Evolutionary conservation across 2,888 invertebrate species (phyloP), one percentile per base, ranked within the genome.

Genomic region (Liopterus haemorrhoidalis): DNA sequence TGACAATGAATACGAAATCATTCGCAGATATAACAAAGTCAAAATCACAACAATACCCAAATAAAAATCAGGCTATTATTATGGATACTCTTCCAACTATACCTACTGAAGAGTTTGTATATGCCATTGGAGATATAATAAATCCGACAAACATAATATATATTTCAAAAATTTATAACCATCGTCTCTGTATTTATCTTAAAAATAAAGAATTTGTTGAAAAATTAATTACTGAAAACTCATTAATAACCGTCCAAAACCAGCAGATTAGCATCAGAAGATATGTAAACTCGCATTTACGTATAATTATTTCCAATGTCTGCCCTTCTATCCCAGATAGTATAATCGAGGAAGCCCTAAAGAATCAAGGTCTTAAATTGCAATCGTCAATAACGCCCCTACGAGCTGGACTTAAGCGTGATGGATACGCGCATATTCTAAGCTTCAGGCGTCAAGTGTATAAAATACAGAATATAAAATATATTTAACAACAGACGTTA

Each of bases 161-260:
- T 19, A 44, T 39, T 2, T 53, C 50, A 0, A 24, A 38, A 36
- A 53, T 50, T 2, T 44, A 52, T 5, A 27, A 49, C 11, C 38
- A 39, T 16, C 16, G 52, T 27, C 37, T 52, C 2, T 52, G 52
- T 19, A 24, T 49, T 3, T 52, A 50, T 21, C 24, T 52, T 1
- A 16, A 28, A 2, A 46, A 18, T 11, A 40, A 49, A 32, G 12
- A 42, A 11, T 9, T 45, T 3, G 48, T 37, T 9, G 38, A 49
- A 0, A 36, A 45, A 16, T 22, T 49, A 2, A 35, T 43, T 1
- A 21, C 48, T n/a, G 18, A 5, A 8, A 36, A 51, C 6, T 21
- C 33, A 20, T 18, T 9, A 6, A 30, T 52, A 8, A 35, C 15
- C 9, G 18, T 25, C 30, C 11, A 50, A 43, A 21, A 12, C 46